Base-by-base conservation (phyloP, 2,888 invertebrate species). In the Cosmia pyralina region DNA sequence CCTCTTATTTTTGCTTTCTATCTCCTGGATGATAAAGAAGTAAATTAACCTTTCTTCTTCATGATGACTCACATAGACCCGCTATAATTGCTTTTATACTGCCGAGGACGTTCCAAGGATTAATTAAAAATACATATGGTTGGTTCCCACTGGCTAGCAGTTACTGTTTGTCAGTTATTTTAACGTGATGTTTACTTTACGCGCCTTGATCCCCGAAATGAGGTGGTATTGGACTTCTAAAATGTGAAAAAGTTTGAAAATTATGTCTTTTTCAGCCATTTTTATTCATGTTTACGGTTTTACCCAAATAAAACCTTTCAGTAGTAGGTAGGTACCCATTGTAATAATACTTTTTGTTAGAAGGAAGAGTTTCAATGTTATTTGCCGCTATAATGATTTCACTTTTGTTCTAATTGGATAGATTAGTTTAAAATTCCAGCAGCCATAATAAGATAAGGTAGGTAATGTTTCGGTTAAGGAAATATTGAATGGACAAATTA, bases 41-140 rank as follows among this genome's bases (percentile, higher is more conserved):
- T 84, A 86, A 86, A 86, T 86, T 87, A 87, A 85, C 82, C 77
- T 86, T 84, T 84, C 74, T 77, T 62, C 73, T 79, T 83, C 64
- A 79, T 81, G 84, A 86, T 86, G 82, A 86, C 79, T 86, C 84
- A 81, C 68, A 83, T 87, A 84, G 81, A 73, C 72, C 66, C 76
- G 69, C 75, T 77, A 86, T 86, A 86, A 86, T 86, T 86, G 86
- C 86, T 86, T 86, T 86, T 86, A 84, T 87, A 87, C 83, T 70
- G 53, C 55, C 78, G 87, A 85, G 86, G 79, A 87, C 86, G 86
- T 81, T 82, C 87, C 72, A 77, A 86, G 86, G 86, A 86, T 86
- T 86, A 86, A 86, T 86, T 86, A 86, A 86, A 87, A 84, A 86
- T 87, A 86, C 86, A 86, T 86, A 87, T 87, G 86, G 86, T 70